Evolutionary conservation across 2,113 vertebrate genomes (phyloP).

Genomic region (Sporophila hypoxantha): DNA sequence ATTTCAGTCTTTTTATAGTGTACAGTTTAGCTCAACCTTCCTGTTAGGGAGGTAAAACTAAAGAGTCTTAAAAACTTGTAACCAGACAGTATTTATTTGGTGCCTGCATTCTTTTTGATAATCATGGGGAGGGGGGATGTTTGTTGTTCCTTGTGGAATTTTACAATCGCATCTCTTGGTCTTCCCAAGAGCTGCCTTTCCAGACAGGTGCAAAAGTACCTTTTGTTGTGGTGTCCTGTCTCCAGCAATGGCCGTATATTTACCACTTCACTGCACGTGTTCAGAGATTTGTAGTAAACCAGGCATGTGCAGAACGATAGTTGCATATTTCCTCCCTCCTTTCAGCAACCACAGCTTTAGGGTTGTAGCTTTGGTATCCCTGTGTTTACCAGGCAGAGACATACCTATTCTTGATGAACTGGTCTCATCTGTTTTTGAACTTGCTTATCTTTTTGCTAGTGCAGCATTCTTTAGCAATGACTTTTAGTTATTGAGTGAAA

Average conservation of each 20-base stretch:
- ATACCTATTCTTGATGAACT: not conserved
- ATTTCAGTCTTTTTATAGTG: not conserved
- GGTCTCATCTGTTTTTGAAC: not conserved
- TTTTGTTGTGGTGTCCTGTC: not conserved
- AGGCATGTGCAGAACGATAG: not conserved
- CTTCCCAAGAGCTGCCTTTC: not conserved
- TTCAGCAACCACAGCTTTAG: not conserved
- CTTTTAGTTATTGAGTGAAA: not conserved
- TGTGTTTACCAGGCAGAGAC: not conserved
- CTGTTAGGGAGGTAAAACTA: not conserved
- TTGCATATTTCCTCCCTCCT: not conserved
- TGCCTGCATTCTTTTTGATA: not conserved
- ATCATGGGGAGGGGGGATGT: accelerated
- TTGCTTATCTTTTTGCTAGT: not conserved
- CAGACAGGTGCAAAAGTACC: not conserved
- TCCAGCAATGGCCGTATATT: not conserved
- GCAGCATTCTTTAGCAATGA: not conserved
- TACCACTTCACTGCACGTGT: not conserved
- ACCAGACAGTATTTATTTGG: not conserved
- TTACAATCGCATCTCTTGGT: not conserved
- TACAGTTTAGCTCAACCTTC: not conserved
- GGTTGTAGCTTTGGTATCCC: not conserved
- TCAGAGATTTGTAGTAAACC: not conserved
- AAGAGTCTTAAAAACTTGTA: not conserved
- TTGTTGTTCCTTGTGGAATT: not conserved